These are phyloP conservation scores for Leptobrachium ailaonicum DNA, from an alignment of 2,113 vertebrate species.

Conservation along the genomic window DNA sequence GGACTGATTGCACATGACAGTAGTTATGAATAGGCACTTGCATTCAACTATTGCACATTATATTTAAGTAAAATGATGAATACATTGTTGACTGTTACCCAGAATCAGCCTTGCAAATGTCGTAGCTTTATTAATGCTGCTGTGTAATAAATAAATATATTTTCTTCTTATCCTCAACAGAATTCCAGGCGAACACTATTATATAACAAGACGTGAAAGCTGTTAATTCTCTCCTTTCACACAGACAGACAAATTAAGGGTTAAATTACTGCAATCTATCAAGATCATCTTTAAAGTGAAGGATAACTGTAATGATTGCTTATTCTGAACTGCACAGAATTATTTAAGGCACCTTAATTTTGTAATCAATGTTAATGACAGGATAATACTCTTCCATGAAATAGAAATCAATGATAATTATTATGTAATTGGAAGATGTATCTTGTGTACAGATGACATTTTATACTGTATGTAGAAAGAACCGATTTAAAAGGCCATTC, in stretches of 20 bases:
- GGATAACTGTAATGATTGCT: too few relatives aligned
- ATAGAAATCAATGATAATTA: too few relatives aligned
- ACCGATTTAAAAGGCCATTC: too few relatives aligned
- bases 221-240: background rate
- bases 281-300: too few relatives aligned
- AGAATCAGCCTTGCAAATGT: conserved; percentile 25
- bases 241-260: background rate
- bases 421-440: too few relatives aligned
- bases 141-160: background rate
- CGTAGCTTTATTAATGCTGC: conserved; percentile 3
- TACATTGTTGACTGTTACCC: conserved; percentile 24
- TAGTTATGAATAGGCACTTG: conserved; percentile 44
- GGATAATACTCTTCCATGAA: too few relatives aligned
- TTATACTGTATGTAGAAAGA: too few relatives aligned
- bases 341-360: too few relatives aligned
- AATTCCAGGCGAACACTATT: background rate
- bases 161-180: background rate
- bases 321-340: too few relatives aligned
- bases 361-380: too few relatives aligned
- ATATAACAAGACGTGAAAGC: background rate
- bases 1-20: conserved; percentile 44
- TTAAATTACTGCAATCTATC: background rate
- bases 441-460: too few relatives aligned
- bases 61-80: conserved; percentile 17
- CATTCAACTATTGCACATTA: conserved; percentile 16